phyloP scores from a whole-genome alignment of 2,797 vertebrate species.

The Acanthurus leucopareius region DNA sequence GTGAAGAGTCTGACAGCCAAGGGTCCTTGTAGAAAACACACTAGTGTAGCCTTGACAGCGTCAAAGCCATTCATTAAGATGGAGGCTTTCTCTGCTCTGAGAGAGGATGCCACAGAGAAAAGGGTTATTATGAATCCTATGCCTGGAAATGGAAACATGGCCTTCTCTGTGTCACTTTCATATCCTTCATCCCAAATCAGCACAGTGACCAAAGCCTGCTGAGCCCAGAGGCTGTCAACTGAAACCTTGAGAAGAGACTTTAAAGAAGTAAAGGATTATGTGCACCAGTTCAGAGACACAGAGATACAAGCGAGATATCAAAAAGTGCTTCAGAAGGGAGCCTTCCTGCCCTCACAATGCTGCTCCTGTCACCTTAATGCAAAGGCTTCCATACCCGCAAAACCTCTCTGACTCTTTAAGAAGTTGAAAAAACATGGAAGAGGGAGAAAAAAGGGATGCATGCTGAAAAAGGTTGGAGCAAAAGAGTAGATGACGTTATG shows the following conservation, averaged over 20 bases:
- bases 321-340: constrained; percentile 24
- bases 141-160: constrained; percentile 26
- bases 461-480: constrained; percentile 30
- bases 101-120: constrained; percentile 12
- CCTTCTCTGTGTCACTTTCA: constrained; percentile 40
- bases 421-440: constrained; percentile 10
- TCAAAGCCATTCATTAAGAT: constrained; percentile 16
- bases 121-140: constrained; percentile 32
- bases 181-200: constrained; percentile 41
- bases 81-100: neutral
- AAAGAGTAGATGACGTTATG: constrained; percentile 18
- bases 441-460: constrained; percentile 9
- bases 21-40: constrained; percentile 4
- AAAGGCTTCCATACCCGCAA: constrained; percentile 34
- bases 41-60: neutral
- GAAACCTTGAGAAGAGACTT: constrained; percentile 36
- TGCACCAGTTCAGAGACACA: constrained; percentile 31
- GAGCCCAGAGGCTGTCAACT: constrained; percentile 29
- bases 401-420: constrained; percentile 29
- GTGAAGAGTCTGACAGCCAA: constrained; percentile 9
- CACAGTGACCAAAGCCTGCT: constrained; percentile 38
- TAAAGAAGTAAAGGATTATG: constrained; percentile 47
- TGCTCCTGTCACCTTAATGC: constrained; percentile 31
- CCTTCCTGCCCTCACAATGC: constrained; percentile 14
- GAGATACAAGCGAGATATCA: constrained; percentile 43